Conservation (phyloP, 2,888 invertebrate genomes). For the Spicauda simplicius region DNA sequence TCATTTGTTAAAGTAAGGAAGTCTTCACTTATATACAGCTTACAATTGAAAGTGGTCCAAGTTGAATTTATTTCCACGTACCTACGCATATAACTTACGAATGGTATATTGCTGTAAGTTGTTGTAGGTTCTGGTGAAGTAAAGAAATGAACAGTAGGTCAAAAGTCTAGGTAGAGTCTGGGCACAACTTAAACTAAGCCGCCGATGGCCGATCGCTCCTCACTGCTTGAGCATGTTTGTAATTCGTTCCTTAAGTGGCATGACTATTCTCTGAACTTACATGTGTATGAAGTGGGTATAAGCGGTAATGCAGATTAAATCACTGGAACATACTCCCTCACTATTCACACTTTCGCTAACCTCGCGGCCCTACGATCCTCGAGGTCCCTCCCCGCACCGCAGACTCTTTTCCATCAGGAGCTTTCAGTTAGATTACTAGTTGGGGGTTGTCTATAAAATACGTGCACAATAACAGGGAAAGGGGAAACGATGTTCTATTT, state of each 20-base stretch:
- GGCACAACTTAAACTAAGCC: slow-evolving; percentile 75
- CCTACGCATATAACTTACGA: not conserved
- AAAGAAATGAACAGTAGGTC: not conserved
- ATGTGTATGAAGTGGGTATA: slow-evolving; percentile 73
- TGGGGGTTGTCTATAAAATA: slow-evolving; percentile 38
- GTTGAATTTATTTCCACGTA: not conserved
- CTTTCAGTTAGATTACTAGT: slow-evolving; percentile 47
- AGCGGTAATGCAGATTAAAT: slow-evolving; percentile 73
- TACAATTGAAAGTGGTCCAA: not conserved
- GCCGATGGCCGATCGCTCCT: slow-evolving; percentile 78
- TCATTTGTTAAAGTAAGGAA: no score
- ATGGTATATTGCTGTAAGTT: not conserved
- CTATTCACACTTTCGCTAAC: slow-evolving; percentile 75
- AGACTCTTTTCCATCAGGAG: slow-evolving; percentile 51
- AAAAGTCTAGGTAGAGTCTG: slow-evolving; percentile 42
- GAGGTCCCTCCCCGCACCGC: slow-evolving; percentile 69
- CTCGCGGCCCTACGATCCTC: slow-evolving; percentile 67
- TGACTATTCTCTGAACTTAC: slow-evolving; percentile 73
- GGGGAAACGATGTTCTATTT: slow-evolving; percentile 14
- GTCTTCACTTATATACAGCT: not conserved
- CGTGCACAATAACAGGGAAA: slow-evolving; percentile 32
- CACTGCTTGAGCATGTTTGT: slow-evolving; percentile 81
- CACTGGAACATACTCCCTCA: slow-evolving; percentile 68
- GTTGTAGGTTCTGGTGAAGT: not conserved
- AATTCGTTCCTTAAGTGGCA: slow-evolving; percentile 76